These are phyloP conservation scores for Dreissena rostriformis DNA, from an alignment of 1,140 invertebrate species.

Conservation along the genomic window DNA sequence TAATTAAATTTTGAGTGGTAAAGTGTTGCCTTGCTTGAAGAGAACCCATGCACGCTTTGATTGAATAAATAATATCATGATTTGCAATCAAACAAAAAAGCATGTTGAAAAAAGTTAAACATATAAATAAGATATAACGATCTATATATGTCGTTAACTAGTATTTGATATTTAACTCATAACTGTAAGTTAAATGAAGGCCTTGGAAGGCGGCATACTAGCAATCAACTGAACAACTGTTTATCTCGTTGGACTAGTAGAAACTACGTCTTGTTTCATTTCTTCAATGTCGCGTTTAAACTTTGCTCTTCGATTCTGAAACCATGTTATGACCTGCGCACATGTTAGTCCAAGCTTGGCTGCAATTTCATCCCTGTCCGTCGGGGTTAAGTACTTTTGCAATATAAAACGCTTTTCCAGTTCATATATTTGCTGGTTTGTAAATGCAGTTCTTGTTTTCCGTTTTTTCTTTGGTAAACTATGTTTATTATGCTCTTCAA, in stretches of 20 bases:
- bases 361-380: conserved; percentile 48
- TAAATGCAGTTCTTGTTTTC: conserved; percentile 55
- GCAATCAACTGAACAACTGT: no score
- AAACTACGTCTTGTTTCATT: conserved; percentile 48
- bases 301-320: conserved; percentile 54
- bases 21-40: no score
- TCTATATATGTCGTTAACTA: no score
- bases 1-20: no score
- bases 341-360: conserved; percentile 38
- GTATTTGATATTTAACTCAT: no score
- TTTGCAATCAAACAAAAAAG: no score
- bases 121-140: no score
- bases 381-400: conserved; percentile 53
- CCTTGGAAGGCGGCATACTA: no score
- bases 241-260: conserved; percentile 33
- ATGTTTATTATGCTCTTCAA: conserved; percentile 27
- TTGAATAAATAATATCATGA: no score
- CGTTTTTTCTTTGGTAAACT: conserved; percentile 52
- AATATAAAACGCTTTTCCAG: conserved; percentile 50
- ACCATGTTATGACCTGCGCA: conserved; percentile 55
- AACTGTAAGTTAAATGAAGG: no score
- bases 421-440: conserved; percentile 56
- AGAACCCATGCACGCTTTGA: no score
- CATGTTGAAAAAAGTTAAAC: no score
- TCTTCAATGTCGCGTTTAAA: conserved; percentile 57